Base-by-base conservation (phyloP, 2,797 vertebrate species). In the Gambusia yucatana region DNA sequence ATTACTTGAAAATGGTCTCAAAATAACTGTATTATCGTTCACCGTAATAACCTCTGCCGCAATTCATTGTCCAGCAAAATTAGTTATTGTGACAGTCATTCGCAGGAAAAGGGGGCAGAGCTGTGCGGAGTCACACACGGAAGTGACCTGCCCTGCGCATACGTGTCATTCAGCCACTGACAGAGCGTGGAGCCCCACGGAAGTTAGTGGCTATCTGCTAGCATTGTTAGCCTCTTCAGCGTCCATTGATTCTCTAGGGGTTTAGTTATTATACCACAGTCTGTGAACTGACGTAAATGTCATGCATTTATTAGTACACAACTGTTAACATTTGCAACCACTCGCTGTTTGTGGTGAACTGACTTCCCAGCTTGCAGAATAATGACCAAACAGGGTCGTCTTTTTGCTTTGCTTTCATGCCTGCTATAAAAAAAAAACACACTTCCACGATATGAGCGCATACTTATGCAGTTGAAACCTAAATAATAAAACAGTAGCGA, bases 91-190 rank as follows among this genome's bases (percentile, higher is more conserved):
- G 20, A 22, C 11, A 3, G 80, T 74, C 65, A 88, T 83, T 84
- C 81, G 79, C 25, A 4, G 13, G 57, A 48, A 5, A 71, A 39
- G 61, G 80, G 79, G 82, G 81, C 72, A 65, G 82, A 55, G 39
- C 81, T 83, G 89, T 90, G 91, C 87, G 88, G 88, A 87, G 83
- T 85, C 88, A 87, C 43, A 91, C 89, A 46, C 95, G 94, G 95
- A 96, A 95, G 93, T 94, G 83, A 84, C 75, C 82, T 70, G 63
- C 77, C 11, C 88, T 93, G 86, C 93, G 96, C 95, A 94, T 95
- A 97, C 97, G 97, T 97, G 97, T 97, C 97, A 95, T 89, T 95
- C 95, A 83, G 81, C 72, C 87, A 88, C 84, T 88, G 91, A 91
- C 81, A 77, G 84, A 91, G 83, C 87, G 87, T 89, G 92, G 86